Base-by-base conservation (phyloP, 2,797 vertebrate genomes). In the Fistularia commersonii region DNA sequence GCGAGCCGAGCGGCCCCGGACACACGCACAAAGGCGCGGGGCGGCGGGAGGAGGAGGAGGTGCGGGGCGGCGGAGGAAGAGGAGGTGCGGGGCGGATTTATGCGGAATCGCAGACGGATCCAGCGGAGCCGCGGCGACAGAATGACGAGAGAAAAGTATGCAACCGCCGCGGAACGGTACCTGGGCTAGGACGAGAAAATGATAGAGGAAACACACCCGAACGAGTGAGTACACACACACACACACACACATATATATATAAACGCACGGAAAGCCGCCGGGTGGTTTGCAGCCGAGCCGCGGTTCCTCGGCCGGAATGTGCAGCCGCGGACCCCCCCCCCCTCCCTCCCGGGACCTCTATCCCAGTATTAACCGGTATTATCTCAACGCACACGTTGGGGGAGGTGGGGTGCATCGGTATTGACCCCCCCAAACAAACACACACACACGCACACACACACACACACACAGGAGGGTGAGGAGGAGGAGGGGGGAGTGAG, bases 131-230 rank as follows among this genome's bases (percentile, higher is more conserved):
- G 54, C 60, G 59, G 72, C 50, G 54, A 66, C 63, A 80, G 66
- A 87, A 91, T 90, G 89, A 89, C 83, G 81, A 85, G 70, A 81
- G 69, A 77, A 72, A 84, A 83, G 84, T 76, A 77, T 77, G 85
- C 76, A 86, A 79, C 79, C 88, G 68, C 70, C 82, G 82, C 45
- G 89, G 85, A 77, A 72, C 74, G 57, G 53, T 67, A 82, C 85
- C 85, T 79, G 74, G 87, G 90, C 80, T 92, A 89, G 91, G 90
- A 71, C 82, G 86, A 84, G 80, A 90, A 87, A 82, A 92, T 92
- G 91, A 90, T 89, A 85, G 91, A 90, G 83, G 91, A 92, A 86
- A 90, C 89, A 78, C 91, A 87, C 78, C 89, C 90, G 61, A 90
- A 88, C 91, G 91, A 92, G 91, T 92, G 62, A 91, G 91, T 89